Conservation (phyloP, 1,140 invertebrate genomes). For the Anthonomus grandis region DNA sequence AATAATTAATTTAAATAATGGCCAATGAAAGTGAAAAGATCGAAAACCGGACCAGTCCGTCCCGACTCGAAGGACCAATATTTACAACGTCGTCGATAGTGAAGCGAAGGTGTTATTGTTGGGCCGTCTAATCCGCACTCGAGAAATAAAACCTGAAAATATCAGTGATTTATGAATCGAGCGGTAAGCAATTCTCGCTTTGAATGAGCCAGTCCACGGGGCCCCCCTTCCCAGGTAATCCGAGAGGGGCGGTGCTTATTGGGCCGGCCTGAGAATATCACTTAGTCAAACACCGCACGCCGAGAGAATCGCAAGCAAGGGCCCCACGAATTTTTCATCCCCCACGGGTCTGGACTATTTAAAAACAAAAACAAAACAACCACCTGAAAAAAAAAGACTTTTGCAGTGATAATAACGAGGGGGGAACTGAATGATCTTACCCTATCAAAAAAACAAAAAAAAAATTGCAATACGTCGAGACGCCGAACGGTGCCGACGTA, state of each 20-base stretch:
- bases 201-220: conserved; percentile 39
- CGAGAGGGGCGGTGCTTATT: conserved; percentile 40
- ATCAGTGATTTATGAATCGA: conserved; percentile 46
- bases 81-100: not conserved
- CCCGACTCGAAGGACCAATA: not conserved
- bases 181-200: conserved; percentile 21
- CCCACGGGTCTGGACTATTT: conserved; percentile 20
- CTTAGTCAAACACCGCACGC: conserved; percentile 46
- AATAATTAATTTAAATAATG: not conserved
- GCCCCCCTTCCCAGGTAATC: conserved; percentile 43
- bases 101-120: conserved; percentile 5
- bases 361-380: not conserved
- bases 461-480: conserved; percentile 34
- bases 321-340: conserved; percentile 2
- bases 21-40: not conserved
- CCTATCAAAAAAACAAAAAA: too few species aligned
- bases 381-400: conserved; percentile 13
- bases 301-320: conserved; percentile 22
- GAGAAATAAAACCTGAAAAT: conserved; percentile 28
- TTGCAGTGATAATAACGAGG: conserved; percentile 17
- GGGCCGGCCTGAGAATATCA: conserved; percentile 39
- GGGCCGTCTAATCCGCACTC: conserved; percentile 7
- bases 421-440: conserved; percentile 16
- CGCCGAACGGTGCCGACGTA: conserved; percentile 37
- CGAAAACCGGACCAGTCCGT: not conserved